These are phyloP conservation scores for Strongylocentrotus purpuratus DNA, from an alignment of 35 echinoderm and acorn worm species.

Conservation along the genomic window DNA sequence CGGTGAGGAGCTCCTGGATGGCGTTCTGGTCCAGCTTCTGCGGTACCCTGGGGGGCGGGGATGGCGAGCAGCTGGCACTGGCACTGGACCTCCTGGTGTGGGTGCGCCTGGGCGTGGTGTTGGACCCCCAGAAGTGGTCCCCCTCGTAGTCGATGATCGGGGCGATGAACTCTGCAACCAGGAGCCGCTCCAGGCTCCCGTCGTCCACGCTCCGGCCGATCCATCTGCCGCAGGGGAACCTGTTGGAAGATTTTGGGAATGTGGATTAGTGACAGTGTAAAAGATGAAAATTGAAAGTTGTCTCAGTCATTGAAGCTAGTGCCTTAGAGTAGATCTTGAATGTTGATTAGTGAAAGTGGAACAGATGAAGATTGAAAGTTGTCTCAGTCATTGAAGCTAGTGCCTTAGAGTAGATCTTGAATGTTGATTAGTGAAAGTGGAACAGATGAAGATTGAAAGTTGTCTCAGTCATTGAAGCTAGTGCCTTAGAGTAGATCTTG, in stretches of 20 bases:
- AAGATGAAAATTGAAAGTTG: no score
- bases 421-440: no score
- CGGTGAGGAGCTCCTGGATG: constrained; percentile 94
- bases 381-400: no score
- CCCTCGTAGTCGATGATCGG: constrained; percentile 67
- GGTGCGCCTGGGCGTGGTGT: constrained; percentile 63
- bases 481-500: no score
- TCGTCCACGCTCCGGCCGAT: constrained; percentile 92
- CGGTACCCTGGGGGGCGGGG: constrained; percentile 46
- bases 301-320: no score
- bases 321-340: no score
- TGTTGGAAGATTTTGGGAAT: neutral
- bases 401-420: no score
- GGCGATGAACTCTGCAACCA: constrained; percentile 84
- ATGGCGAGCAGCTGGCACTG: constrained; percentile 48
- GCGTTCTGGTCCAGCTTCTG: constrained; percentile 75
- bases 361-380: no score
- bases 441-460: no score
- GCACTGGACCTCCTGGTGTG: constrained; percentile 19
- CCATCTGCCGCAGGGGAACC: constrained; percentile 94
- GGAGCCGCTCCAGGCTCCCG: constrained; percentile 86
- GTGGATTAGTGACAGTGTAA: no score
- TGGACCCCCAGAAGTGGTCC: constrained; percentile 63
- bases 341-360: no score
- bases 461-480: no score